Percentiles rank a stretch among this genome's conserved stretches.
Conservation (phyloP, 2,113 vertebrate genomes). For the Heterochromis multidens region DNA sequence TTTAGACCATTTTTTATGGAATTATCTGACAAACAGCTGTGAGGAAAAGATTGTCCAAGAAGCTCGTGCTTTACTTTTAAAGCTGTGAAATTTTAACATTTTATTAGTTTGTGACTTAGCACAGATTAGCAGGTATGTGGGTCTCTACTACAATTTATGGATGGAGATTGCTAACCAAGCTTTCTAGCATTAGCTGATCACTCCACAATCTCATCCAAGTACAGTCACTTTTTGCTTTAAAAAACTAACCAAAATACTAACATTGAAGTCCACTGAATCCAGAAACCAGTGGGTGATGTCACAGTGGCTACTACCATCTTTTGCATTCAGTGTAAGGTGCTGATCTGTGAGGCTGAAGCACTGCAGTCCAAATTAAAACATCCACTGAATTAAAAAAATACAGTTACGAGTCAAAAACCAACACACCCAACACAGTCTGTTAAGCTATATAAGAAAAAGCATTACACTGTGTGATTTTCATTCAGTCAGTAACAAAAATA, state of each 20-base stretch:
- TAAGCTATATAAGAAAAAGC: too few species aligned
- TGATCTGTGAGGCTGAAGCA: too few species aligned
- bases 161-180: not conserved
- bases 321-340: not conserved
- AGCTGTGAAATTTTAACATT: not conserved
- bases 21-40: not conserved
- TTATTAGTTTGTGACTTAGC: not conserved
- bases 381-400: too few species aligned
- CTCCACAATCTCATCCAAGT: not conserved
- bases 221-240: accelerated
- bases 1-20: accelerated
- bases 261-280: not conserved
- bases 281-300: not conserved
- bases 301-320: not conserved
- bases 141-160: too few species aligned
- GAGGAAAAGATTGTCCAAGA: accelerated
- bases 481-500: too few species aligned
- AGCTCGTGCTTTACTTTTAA: not conserved
- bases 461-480: too few species aligned
- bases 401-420: too few species aligned
- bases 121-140: not conserved
- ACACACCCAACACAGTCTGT: too few species aligned
- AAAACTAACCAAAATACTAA: not conserved
- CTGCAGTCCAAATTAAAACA: too few species aligned
- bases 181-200: not conserved